Percentiles rank a stretch among this genome's conserved stretches.
Conservation (phyloP, 2,797 vertebrate genomes). For the Karalla daura region DNA sequence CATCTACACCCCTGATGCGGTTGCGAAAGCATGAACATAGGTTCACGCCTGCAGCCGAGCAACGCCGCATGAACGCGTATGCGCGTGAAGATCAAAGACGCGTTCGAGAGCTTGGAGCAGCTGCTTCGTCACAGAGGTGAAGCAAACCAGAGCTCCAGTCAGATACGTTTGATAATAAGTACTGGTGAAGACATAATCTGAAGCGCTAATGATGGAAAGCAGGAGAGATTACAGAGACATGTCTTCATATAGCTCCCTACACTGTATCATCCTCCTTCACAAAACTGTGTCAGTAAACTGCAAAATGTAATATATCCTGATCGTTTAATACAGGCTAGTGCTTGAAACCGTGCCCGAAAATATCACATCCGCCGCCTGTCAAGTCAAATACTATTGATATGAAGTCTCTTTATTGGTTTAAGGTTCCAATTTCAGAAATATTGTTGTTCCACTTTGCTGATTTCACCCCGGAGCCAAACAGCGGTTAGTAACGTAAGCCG, state of each 20-base stretch:
- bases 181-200: neutral
- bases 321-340: neutral
- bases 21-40: slow-evolving; percentile 43
- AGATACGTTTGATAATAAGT: neutral
- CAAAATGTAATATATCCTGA: neutral
- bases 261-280: no score
- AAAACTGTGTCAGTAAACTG: neutral
- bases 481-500: slow-evolving; percentile 15
- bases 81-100: slow-evolving; percentile 46
- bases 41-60: slow-evolving; percentile 16
- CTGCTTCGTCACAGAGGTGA: neutral
- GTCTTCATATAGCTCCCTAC: no score
- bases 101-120: slow-evolving; percentile 1
- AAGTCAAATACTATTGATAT: neutral
- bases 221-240: neutral
- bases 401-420: slow-evolving; percentile 1
- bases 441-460: slow-evolving; percentile 22
- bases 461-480: slow-evolving; percentile 30
- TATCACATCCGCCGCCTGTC: neutral
- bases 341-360: neutral
- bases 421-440: slow-evolving; percentile 20
- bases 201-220: neutral
- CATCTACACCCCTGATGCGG: slow-evolving; percentile 51
- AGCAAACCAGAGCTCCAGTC: neutral
- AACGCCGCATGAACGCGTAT: slow-evolving; percentile 1